phyloP scores from a whole-genome alignment of 1,140 invertebrate genomes.

The Myzus persicae region DNA sequence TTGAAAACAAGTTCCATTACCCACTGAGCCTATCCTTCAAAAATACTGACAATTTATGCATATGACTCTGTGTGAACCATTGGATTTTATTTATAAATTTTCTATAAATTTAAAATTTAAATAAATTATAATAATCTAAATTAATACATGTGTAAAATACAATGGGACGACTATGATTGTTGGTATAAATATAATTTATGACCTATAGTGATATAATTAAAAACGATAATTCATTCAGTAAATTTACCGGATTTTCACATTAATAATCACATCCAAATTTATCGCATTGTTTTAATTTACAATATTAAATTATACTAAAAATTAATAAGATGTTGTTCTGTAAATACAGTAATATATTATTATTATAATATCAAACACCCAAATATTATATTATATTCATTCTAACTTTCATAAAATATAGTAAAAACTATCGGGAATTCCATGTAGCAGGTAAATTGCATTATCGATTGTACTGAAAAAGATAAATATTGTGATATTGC shows the following conservation, averaged over 20 bases:
- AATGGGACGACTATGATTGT: not conserved
- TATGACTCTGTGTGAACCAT: not conserved
- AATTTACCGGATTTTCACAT: not conserved
- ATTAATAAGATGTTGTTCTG: not conserved
- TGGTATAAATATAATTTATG: not conserved
- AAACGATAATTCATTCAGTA: not conserved
- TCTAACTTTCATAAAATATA: too few species aligned
- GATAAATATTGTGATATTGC: too few species aligned
- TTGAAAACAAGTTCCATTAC: not conserved
- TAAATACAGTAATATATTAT: not conserved
- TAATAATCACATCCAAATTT: not conserved
- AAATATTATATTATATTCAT: too few species aligned
- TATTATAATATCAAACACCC: too few species aligned
- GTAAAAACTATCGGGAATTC: too few species aligned
- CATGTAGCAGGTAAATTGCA: too few species aligned
- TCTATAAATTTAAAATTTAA: not conserved
- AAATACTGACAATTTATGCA: not conserved
- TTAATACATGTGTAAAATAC: not conserved
- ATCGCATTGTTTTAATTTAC: not conserved
- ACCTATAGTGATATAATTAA: not conserved
- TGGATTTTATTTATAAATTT: not conserved
- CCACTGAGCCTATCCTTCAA: not conserved
- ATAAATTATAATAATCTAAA: not conserved
- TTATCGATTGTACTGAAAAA: too few species aligned
- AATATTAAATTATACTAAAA: not conserved